Conservation (phyloP, 2,113 vertebrate genomes). For the Cinclus mexicanus region DNA sequence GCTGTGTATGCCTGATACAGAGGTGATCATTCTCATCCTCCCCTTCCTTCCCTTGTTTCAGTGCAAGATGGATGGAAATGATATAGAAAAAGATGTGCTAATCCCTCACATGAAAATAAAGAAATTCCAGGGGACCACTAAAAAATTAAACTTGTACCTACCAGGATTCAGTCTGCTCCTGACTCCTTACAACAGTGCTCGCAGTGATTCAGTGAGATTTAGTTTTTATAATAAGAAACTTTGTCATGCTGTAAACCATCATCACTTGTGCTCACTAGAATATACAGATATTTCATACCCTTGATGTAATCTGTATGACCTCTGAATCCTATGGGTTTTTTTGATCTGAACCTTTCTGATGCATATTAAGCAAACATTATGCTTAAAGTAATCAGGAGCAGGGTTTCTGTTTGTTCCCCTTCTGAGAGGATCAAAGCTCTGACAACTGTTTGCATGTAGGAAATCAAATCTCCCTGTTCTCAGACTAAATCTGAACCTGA, state of each 20-base stretch:
- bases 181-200: background rate
- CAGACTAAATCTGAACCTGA: background rate
- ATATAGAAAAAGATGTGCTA: constrained; percentile 44
- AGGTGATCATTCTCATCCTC: background rate
- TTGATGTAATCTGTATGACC: background rate
- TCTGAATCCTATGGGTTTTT: background rate
- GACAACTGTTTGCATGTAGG: background rate
- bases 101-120: constrained; percentile 16
- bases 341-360: background rate
- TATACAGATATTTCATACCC: background rate
- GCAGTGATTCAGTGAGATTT: background rate
- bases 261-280: background rate
- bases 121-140: background rate
- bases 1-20: background rate
- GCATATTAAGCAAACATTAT: background rate
- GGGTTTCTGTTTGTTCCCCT: background rate
- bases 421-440: background rate
- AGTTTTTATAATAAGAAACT: background rate
- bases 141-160: background rate
- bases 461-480: background rate
- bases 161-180: background rate
- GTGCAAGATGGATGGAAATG: background rate
- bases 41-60: background rate
- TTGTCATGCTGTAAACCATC: background rate
- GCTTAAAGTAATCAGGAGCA: background rate